Conservation (phyloP, 2,888 invertebrate species). For the Oxytorus armatus region DNA sequence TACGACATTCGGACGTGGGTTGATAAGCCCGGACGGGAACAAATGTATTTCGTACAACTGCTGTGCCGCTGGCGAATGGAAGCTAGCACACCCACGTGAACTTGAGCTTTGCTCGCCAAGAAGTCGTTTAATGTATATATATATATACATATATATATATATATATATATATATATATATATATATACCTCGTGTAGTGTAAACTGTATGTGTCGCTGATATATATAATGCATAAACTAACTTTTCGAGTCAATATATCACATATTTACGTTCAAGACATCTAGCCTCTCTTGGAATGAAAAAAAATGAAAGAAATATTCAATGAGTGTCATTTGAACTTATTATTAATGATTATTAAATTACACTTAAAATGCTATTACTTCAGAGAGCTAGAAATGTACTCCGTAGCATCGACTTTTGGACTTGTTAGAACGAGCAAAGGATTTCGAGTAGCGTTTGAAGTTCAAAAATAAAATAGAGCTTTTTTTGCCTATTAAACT, state of each 20-base stretch:
- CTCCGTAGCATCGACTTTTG: too few species aligned
- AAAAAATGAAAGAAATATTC: constrained; percentile 2
- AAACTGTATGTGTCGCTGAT: constrained; percentile 13
- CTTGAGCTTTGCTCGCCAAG: constrained; percentile 49
- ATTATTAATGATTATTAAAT: not conserved
- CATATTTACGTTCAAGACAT: not conserved
- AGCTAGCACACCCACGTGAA: constrained; percentile 58
- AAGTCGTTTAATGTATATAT: constrained; percentile 42
- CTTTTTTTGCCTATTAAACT: not conserved
- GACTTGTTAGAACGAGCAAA: too few species aligned
- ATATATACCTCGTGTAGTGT: constrained; percentile 16
- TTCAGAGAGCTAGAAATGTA: too few species aligned
- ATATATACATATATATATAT: constrained; percentile 11
- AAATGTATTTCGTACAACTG: constrained; percentile 66
- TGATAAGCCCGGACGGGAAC: constrained; percentile 65
- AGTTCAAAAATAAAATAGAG: not conserved
- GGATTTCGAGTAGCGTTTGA: too few species aligned
- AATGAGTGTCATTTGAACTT: constrained; percentile 1
- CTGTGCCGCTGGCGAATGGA: constrained; percentile 45
- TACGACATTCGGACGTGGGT: constrained; percentile 68
- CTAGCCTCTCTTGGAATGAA: not conserved
- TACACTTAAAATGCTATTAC: not conserved
- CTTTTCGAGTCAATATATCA: constrained; percentile 14
- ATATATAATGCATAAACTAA: constrained; percentile 15
- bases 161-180: constrained; percentile 4